Evolutionary conservation across 2,797 vertebrate genomes (phyloP), one percentile per base, ranked within the genome.

Genomic region (Gymnopithys bicolor): DNA sequence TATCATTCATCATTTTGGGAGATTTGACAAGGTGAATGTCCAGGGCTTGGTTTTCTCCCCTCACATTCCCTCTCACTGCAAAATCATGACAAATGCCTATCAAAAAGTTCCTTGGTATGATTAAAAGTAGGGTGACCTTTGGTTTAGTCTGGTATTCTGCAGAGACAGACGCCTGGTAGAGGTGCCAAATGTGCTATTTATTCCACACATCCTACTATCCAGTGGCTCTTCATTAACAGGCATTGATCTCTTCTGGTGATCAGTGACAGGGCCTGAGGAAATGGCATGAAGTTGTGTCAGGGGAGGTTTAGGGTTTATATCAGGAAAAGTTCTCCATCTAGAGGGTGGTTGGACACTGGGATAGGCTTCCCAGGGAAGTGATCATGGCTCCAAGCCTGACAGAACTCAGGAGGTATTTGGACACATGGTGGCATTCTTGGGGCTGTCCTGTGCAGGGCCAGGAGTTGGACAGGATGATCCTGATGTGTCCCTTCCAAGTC

Each of bases 1-100:
- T 58, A 19, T 49, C 33, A 71, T 85, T 93, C 76, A 78, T 86
- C 32, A 41, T 90, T 94, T 88, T 55, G 59, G 67, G 70, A 93
- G 30, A 49, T 76, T 62, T 87, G 87, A 67, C 56, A 91, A 64
- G 75, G 56, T 74, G 33, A 87, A 77, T 30, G 53, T 48, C 68
- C 32, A 60, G 73, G 37, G 73, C 37, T 95, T 1, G 11, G 16
- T 79, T 87, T 59, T 89, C 41, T 90, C 35, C 32, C n/a, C 21
- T 93, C 25, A 16, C 27, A 13, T 73, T 70, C 53, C 37, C 6
- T 79, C 59, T 84, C 49, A 45, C 41, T 64, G 52, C 37, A 49
- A 59, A 84, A 76, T 71, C 89, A 41, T 33, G 73, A 69, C 17
- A 77, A 70, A 89, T 51, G 22, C 19, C 46, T 71, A 11, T 25